Base-by-base conservation (phyloP, 2,797 vertebrate species). In the Acipenser ruthenus region DNA sequence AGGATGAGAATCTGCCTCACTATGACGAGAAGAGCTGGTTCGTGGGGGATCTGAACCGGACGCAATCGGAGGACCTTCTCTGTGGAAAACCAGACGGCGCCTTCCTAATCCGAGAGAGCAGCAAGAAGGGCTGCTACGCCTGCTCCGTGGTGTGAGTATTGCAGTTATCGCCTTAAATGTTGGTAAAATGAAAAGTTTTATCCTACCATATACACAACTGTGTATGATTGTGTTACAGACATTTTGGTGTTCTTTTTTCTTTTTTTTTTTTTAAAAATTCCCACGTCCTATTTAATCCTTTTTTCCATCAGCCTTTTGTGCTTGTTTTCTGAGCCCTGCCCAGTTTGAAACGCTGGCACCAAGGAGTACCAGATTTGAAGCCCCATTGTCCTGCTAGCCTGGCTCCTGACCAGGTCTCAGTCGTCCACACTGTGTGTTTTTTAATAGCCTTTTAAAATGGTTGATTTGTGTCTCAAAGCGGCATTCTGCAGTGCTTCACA, bases 1-100 rank as follows among this genome's bases (percentile, higher is more conserved):
- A 96, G 70, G 95, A 97, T 11, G 94, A 96, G 80, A 94, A 90
- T 74, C 71, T 97, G 74, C 94, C 96, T 48, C 96, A 98, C 79
- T 89, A 90, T 2, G 93, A 97, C 47, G 93, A 98, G 86, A 97
- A 95, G 83, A 95, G 92, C 76, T 98, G 96, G 96, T 98, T 98
- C 74, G 95, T 95, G 3, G 95, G 94, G 0, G 91, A 94, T 76
- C 79, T 97, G 81, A 96, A 93, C 82, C 85, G 96, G 73, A 86
- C 87, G 50, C 91, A 97, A 84, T 88, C 96, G 0, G 95, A 98
- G 79, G 93, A 96, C 62, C 86, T 98, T 76, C 93, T 98, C 48
- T 81, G 82, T 49, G 95, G 94, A 67, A 98, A 95, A 74, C 91
- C 92, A 0, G 93, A 95, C 18, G 95, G 96, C 69, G 88, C 93